Evolutionary conservation across 2,113 vertebrate species (phyloP).

Genomic region (Caracal caracal): DNA sequence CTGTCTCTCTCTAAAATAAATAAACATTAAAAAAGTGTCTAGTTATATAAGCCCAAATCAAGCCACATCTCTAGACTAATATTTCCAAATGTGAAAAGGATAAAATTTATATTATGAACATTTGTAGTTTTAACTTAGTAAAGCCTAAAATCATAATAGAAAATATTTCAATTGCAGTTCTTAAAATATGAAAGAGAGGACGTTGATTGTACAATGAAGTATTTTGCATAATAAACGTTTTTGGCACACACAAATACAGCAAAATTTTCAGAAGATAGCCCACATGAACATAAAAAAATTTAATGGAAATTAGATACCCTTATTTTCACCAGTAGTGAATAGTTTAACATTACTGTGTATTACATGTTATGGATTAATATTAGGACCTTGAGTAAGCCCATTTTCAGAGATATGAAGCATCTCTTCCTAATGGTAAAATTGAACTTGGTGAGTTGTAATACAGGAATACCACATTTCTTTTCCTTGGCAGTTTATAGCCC

Average conservation of each 20-base stretch:
- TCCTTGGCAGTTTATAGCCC: not conserved
- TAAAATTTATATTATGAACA: conserved; percentile 49
- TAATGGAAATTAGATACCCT: not conserved
- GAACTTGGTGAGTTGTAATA: not conserved
- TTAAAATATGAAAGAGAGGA: conserved; percentile 43
- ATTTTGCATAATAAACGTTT: conserved; percentile 50
- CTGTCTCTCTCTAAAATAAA: too few relatives aligned
- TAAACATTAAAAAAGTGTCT: not conserved
- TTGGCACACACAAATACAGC: not conserved
- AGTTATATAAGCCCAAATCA: conserved; percentile 52
- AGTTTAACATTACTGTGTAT: not conserved
- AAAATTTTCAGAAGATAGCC: not conserved
- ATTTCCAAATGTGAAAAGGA: conserved; percentile 47
- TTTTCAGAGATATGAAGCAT: not conserved
- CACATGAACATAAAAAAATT: not conserved
- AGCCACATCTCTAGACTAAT: conserved; percentile 16
- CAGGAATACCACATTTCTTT: not conserved
- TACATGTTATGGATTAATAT: not conserved
- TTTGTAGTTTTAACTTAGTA: conserved; percentile 28
- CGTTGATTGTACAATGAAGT: conserved; percentile 14
- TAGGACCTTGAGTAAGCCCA: not conserved
- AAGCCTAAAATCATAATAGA: conserved; percentile 24
- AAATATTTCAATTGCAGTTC: conserved; percentile 38
- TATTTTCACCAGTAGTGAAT: not conserved
- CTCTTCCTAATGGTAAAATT: conserved; percentile 3